Evolutionary conservation across 1,140 invertebrate species (phyloP).

Genomic region (Pseudoatta argentina): DNA sequence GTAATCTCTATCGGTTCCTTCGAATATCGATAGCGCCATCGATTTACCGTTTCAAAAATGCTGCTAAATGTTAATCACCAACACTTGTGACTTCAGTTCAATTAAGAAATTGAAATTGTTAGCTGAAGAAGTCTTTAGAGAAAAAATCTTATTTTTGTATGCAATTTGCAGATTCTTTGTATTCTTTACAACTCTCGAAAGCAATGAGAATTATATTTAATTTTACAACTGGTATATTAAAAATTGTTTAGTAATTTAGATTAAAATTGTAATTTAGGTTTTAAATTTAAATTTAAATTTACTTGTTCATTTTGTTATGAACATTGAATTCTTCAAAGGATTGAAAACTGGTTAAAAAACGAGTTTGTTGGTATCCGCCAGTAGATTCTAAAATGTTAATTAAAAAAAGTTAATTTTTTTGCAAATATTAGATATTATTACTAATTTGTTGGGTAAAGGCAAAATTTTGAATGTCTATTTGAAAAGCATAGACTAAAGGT

Average conservation of each 20-base stretch:
- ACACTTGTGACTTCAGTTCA: conserved; percentile 11
- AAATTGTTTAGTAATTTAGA: not conserved
- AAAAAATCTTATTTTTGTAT: not conserved
- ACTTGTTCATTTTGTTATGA: not conserved
- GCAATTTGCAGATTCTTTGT: not conserved
- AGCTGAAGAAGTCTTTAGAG: not conserved
- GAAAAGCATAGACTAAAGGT: not conserved
- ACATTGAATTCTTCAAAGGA: not conserved
- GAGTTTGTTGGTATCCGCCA: too few species aligned
- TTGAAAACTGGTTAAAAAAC: not conserved
- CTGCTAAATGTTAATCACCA: conserved; percentile 4
- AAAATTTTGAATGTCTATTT: not conserved
- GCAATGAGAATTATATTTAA: not conserved
- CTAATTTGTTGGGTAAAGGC: not conserved
- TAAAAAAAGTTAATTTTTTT: not conserved
- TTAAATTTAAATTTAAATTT: not conserved
- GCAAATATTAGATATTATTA: not conserved
- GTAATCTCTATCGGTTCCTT: conserved; percentile 11
- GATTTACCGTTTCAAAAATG: not conserved
- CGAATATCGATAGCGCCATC: not conserved
- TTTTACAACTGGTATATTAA: not conserved
- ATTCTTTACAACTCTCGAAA: not conserved
- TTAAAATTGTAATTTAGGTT: not conserved
- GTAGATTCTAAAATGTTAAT: not conserved
- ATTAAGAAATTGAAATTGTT: conserved; percentile 31